phyloP scores from a whole-genome alignment of 2,113 vertebrate species.

The Notarius lentiginosus region DNA sequence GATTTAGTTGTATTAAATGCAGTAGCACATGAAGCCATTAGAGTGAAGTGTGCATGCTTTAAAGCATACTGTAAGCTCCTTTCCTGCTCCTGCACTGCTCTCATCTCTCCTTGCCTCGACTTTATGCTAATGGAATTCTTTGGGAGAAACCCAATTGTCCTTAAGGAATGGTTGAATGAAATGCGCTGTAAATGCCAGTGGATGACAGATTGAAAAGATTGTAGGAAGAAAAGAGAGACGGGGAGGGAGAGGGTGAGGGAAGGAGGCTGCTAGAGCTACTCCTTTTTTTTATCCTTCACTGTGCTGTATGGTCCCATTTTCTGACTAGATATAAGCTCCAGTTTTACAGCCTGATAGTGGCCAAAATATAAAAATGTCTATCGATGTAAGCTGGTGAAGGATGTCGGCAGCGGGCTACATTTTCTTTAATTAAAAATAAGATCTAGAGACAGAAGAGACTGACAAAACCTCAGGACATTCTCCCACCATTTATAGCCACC shows the following conservation, averaged over 20 bases:
- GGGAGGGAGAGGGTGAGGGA: constrained; percentile 56
- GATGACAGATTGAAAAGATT: constrained; percentile 88
- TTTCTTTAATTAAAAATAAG: constrained; percentile 62
- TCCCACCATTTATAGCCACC: constrained; percentile 60
- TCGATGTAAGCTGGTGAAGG: constrained; percentile 47
- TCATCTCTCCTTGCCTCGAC: constrained; percentile 61
- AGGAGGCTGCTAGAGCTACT: constrained; percentile 67
- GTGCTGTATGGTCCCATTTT: constrained; percentile 39
- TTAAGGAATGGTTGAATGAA: constrained; percentile 89
- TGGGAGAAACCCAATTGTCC: constrained; percentile 87
- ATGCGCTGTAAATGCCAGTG: constrained; percentile 90
- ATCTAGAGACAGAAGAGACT: constrained; percentile 51
- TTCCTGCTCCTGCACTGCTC: constrained; percentile 78
- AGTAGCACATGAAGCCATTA: constrained; percentile 17
- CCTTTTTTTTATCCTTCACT: constrained; percentile 42
- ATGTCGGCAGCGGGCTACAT: constrained; percentile 50
- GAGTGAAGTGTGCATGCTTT: constrained; percentile 47
- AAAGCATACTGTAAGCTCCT: constrained; percentile 69
- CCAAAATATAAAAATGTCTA: constrained; percentile 54
- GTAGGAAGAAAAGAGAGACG: constrained; percentile 46
- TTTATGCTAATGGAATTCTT: constrained; percentile 92
- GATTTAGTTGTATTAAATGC: constrained; percentile 30
- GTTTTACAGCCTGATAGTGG: constrained; percentile 51
- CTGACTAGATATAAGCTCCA: constrained; percentile 41
- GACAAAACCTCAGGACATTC: constrained; percentile 54